A percentile compares a stretch with the other conserved stretches of the same genome.
Evolutionary conservation across 2,888 invertebrate genomes (phyloP).

Genomic region (Torymus texanus): DNA sequence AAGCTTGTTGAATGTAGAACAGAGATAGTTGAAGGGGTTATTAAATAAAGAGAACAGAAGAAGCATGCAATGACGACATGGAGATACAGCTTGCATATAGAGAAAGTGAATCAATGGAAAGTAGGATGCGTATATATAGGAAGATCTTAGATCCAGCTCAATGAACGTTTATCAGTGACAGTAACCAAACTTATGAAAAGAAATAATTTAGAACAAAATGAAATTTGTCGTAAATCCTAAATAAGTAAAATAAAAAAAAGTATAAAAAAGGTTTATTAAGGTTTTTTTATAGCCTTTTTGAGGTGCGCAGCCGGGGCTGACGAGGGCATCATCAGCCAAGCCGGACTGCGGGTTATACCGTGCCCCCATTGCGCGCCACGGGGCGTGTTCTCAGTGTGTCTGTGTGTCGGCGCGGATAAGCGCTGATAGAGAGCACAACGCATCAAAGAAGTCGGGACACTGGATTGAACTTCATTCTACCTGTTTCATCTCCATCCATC

Average conservation of each 20-base stretch:
- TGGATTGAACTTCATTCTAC: constrained; percentile 78
- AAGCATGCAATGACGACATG: constrained; percentile 36
- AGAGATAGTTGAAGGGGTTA: constrained; percentile 7
- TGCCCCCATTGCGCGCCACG: constrained; percentile 73
- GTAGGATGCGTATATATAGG: not conserved
- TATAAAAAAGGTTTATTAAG: constrained; percentile 70
- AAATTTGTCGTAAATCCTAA: constrained; percentile 64
- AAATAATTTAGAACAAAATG: constrained; percentile 53
- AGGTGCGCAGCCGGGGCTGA: constrained; percentile 74
- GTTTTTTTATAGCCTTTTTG: constrained; percentile 67
- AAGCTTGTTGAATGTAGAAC: too few species aligned
- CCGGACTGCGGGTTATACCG: constrained; percentile 71
- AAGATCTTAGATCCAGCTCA: constrained; percentile 53
- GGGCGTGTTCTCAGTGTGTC: constrained; percentile 62
- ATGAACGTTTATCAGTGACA: constrained; percentile 31
- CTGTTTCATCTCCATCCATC: constrained; percentile 95
- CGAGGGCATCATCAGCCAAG: constrained; percentile 67
- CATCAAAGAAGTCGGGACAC: constrained; percentile 70
- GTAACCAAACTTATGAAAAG: constrained; percentile 6
- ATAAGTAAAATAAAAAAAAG: constrained; percentile 63
- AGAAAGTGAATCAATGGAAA: constrained; percentile 8
- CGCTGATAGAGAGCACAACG: constrained; percentile 68
- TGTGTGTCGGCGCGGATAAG: constrained; percentile 63
- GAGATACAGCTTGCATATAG: not conserved
- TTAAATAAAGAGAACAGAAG: constrained; percentile 10